Evolutionary conservation across 1,140 invertebrate genomes (phyloP).

Genomic region (Holotrichia oblita): DNA sequence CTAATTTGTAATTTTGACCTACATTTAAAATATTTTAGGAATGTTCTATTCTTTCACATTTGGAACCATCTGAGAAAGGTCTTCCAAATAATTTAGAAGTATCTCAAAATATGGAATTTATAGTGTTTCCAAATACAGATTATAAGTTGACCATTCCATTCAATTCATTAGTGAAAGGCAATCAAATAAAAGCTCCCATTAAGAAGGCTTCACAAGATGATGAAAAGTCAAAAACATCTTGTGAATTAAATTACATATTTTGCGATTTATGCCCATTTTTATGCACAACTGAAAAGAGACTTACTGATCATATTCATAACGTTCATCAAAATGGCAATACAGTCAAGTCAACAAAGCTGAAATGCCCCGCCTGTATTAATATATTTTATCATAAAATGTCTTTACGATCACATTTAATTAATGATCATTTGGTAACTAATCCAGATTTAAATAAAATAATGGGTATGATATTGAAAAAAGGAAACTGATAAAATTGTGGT

Average conservation of each 20-base stretch:
- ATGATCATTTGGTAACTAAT: slow-evolving; percentile 62
- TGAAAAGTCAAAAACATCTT: slow-evolving; percentile 45
- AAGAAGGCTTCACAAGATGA: not conserved
- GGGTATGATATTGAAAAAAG: slow-evolving; percentile 47
- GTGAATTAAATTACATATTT: slow-evolving; percentile 56
- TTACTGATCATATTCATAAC: slow-evolving; percentile 55
- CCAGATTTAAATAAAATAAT: slow-evolving; percentile 57
- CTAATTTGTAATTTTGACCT: not conserved
- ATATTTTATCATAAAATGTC: slow-evolving; percentile 62
- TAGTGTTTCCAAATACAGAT: slow-evolving; percentile 51
- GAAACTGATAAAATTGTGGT: not conserved
- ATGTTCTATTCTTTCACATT: slow-evolving; percentile 56
- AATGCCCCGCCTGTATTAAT: slow-evolving; percentile 63
- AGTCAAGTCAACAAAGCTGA: slow-evolving; percentile 51
- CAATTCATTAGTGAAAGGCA: slow-evolving; percentile 49
- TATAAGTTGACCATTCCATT: slow-evolving; percentile 53
- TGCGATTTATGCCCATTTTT: slow-evolving; percentile 58
- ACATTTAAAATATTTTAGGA: slow-evolving; percentile 49
- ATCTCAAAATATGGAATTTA: slow-evolving; percentile 51
- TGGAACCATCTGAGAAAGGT: slow-evolving; percentile 48
- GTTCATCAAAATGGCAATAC: slow-evolving; percentile 54
- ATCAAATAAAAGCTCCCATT: not conserved
- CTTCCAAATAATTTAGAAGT: slow-evolving; percentile 39
- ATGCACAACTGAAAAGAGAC: slow-evolving; percentile 56
- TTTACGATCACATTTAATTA: slow-evolving; percentile 61